phyloP scores from a whole-genome alignment of 2,888 invertebrate species.

The Drosophila tanythrix region DNA sequence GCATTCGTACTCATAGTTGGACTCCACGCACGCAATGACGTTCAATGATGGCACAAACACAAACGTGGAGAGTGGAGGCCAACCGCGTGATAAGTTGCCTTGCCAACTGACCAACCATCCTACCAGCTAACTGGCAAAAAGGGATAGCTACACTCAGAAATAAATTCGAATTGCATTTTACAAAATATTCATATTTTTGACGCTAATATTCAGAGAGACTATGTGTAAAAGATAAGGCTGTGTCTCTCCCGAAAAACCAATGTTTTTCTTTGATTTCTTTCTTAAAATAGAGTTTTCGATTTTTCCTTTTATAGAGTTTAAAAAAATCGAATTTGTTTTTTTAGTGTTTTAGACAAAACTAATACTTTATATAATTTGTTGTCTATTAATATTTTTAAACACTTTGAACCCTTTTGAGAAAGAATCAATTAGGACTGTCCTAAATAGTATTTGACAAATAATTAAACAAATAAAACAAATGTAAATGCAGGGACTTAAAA shows the following conservation, averaged over 20 bases:
- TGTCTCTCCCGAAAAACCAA: not conserved
- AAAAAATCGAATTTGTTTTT: too few relatives aligned
- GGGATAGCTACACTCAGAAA: slow-evolving; percentile 4
- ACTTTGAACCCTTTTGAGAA: too few relatives aligned
- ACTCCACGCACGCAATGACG: slow-evolving; percentile 54
- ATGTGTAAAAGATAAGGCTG: not conserved
- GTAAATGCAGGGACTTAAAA: not conserved
- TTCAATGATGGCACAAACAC: slow-evolving; percentile 56
- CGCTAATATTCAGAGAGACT: not conserved
- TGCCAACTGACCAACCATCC: slow-evolving; percentile 38
- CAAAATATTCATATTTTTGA: not conserved
- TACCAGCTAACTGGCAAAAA: slow-evolving; percentile 17
- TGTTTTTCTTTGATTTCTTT: too few relatives aligned
- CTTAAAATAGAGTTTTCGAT: too few relatives aligned
- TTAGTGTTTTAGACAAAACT: too few relatives aligned
- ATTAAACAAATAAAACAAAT: fast-evolving
- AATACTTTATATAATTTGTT: too few relatives aligned
- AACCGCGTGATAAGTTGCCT: slow-evolving; percentile 62
- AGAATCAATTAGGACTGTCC: not conserved
- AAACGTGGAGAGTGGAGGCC: slow-evolving; percentile 37
- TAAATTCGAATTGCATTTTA: too few relatives aligned
- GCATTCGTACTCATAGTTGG: not conserved
- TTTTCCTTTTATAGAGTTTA: too few relatives aligned
- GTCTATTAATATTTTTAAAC: too few relatives aligned
- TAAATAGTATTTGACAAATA: not conserved